Evolutionary conservation across 1,140 invertebrate genomes (phyloP), one percentile per base, ranked within the genome.

Genomic region (Drosophila hydei): DNA sequence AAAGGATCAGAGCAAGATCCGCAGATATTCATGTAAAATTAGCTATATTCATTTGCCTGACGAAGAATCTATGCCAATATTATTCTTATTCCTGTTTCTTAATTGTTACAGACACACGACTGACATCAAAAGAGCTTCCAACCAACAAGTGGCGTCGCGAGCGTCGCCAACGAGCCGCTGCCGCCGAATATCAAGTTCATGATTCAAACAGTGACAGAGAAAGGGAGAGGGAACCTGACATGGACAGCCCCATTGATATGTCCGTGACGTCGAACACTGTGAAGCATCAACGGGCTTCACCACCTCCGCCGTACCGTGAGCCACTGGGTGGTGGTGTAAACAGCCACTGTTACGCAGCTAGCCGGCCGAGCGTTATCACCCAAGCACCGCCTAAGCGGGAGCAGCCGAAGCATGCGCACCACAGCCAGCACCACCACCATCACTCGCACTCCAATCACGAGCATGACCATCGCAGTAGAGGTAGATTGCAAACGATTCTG

Each of bases 131-230:
- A 88, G 94, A 94, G 77, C 89, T 94, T 42, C 91, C 93, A 40
- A 94, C 94, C 8, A 93, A 93, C 27, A 94, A 94, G 87, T 95
- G 94, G 94, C 92, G 94, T 47, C 92, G 94, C 52, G 94, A 95
- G 50, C 92, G 94, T 30, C 92, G 94, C 12, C 91, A 91, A 42
- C 79, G 92, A 16, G 84, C 91, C 65, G 61, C 61, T 36, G 68
- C 68, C 14, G 92, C 92, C 73, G 91, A 83, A 74, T 90, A 88
- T 91, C 92, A 78, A 92, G 78, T 76, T 27, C 61, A 73, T 18
- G 84, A 88, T 23, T 27, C 45, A 16, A 92, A 27, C 0, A 40
- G 76, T 11, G 76, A 79, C 1, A 47, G 56, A n/a, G 75, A 80
- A 0, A 18, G 64, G 30, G 73, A 76, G 5, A 36, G 67, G 25